Base-by-base conservation (phyloP, 2,113 vertebrate genomes). In the Poecile atricapillus region DNA sequence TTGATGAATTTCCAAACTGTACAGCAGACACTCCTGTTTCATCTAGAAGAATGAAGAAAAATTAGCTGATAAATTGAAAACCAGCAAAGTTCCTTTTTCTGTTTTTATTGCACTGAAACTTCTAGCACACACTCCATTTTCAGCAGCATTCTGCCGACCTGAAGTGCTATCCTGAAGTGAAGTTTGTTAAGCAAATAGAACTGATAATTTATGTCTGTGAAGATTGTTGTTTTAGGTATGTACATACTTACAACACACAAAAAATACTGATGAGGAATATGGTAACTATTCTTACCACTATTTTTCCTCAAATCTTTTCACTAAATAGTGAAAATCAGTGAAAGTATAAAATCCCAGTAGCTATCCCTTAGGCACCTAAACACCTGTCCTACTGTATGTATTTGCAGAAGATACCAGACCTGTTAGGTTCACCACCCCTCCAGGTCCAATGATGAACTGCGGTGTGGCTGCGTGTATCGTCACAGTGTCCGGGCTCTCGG, bases 361-460 rank as follows among this genome's bases (percentile, higher is more conserved):
- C 93, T 97, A 76, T 31, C 83, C 96, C 95, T 85, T 8, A 89
- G 83, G 24, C 94, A 92, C 89, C 95, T 97, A 90, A 97, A 96
- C 97, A 98, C 94, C 97, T 97, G 94, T 59, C 83, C 92, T 94
- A 95, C 90, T 95, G 92, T 96, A 96, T 76, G 91, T 77, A 96
- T 97, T 94, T 93, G 97, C 97, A 94, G 98, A 97, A 97, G 97
- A 97, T 96, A 98, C 95, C 94, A 98, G 95, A 97, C 98, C 98
- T 96, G 98, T 98, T 94, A 99, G 97, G 95, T 99, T 99, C 90
- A 99, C 98, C 93, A 99, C 98, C 83, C 98, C 98, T 95, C 98
- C 98, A 75, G 98, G 98, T 63, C 98, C 98, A 10, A 99, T 99
- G 97, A 99, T 98, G 87, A 99, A 99, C 94, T 99, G 98, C 1